These are phyloP conservation scores for Pemphigus obesinymphae DNA, from an alignment of 1,140 invertebrate genomes.

Conservation along the genomic window DNA sequence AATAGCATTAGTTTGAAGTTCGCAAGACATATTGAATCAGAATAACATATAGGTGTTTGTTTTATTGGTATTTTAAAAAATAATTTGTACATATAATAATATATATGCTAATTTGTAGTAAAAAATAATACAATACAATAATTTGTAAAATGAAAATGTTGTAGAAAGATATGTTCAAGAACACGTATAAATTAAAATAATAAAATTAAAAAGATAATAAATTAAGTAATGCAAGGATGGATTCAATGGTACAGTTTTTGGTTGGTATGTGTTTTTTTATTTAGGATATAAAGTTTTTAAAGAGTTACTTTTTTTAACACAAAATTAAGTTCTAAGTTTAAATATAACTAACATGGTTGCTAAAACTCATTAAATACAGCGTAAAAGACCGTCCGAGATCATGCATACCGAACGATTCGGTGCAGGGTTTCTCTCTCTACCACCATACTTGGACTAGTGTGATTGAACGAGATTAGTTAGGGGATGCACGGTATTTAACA, in stretches of 20 bases:
- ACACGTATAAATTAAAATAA: neutral
- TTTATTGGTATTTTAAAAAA: neutral
- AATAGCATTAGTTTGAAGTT: neutral
- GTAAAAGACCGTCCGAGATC: no score
- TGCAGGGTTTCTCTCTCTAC: no score
- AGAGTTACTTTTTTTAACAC: neutral
- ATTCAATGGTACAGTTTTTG: neutral
- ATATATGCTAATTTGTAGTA: neutral
- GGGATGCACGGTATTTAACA: no score
- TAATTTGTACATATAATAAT: neutral
- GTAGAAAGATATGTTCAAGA: neutral
- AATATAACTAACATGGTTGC: no score
- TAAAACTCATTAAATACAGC: no score
- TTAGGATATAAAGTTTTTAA: neutral
- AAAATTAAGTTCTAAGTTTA: no score
- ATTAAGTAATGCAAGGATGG: constrained; percentile 13
- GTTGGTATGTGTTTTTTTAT: neutral
- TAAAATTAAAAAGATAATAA: neutral
- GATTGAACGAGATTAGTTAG: no score
- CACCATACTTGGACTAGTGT: no score
- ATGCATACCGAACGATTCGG: no score
- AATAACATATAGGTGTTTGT: no score
- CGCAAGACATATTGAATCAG: neutral
- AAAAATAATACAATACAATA: neutral
- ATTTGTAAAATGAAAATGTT: neutral